Percentiles rank a stretch among this genome's conserved stretches.
phyloP scores from a whole-genome alignment of 2,888 invertebrate genomes.

The Ormyrus nitidulus region DNA sequence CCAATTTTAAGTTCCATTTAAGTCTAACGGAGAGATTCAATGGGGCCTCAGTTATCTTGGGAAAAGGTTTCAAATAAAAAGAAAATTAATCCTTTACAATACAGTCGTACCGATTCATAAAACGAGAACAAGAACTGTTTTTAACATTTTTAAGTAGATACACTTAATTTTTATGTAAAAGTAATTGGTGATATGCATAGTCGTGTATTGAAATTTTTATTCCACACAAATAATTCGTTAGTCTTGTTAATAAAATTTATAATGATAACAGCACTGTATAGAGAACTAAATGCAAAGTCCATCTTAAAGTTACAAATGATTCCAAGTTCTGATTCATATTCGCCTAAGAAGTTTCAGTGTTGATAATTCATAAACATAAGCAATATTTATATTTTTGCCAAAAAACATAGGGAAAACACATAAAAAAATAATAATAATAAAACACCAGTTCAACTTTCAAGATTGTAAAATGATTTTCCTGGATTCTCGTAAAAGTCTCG shows the following conservation, averaged over 20 bases:
- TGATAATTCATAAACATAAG: conserved; percentile 49
- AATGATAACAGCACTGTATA: conserved; percentile 12
- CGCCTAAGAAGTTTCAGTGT: conserved; percentile 43
- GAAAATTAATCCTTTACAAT: conserved; percentile 15
- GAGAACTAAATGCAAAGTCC: conserved; percentile 19
- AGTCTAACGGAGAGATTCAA: conserved; percentile 30
- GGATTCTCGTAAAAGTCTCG: conserved; percentile 57
- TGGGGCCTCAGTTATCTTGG: conserved; percentile 9
- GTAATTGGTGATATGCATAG: background rate
- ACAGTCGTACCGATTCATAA: conserved; percentile 9
- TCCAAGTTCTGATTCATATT: conserved; percentile 49
- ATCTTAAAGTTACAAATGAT: conserved; percentile 15
- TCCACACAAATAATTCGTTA: conserved; percentile 11
- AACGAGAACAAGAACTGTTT: conserved; percentile 11
- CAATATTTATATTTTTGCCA: conserved; percentile 56
- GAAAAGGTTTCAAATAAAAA: conserved; percentile 8
- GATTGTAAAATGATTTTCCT: conserved; percentile 27
- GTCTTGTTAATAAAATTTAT: conserved; percentile 30
- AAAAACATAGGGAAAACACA: conserved; percentile 20
- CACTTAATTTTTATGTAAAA: conserved; percentile 22
- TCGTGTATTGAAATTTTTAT: conserved; percentile 20
- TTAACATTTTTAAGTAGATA: conserved; percentile 25
- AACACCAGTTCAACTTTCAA: conserved; percentile 22
- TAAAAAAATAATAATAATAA: conserved; percentile 9
- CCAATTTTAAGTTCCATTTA: conserved; percentile 47